These are phyloP conservation scores for Apis florea DNA, from an alignment of 1,140 invertebrate genomes.

Conservation along the genomic window DNA sequence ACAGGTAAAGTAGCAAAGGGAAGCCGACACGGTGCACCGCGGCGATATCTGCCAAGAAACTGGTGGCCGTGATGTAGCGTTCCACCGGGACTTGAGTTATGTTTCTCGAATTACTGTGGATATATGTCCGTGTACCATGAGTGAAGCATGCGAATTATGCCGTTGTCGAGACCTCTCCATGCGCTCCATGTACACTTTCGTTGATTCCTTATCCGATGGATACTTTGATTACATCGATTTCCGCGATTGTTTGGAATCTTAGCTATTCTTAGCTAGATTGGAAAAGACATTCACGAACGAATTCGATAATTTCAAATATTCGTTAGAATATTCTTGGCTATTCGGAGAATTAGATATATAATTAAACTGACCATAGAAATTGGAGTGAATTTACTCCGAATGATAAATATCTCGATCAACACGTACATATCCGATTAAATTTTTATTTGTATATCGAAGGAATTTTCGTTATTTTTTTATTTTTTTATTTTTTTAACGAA, in stretches of 20 bases:
- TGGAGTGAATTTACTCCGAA: neutral
- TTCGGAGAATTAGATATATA: neutral
- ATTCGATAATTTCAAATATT: neutral
- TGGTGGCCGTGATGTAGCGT: constrained; percentile 55
- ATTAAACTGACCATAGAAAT: neutral
- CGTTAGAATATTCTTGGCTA: neutral
- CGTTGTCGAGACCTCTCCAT: constrained; percentile 32
- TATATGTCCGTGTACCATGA: constrained; percentile 46
- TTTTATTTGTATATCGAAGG: neutral
- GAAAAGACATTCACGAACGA: neutral
- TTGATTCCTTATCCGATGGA: constrained; percentile 22
- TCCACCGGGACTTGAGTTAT: constrained; percentile 57
- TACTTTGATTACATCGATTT: constrained; percentile 21
- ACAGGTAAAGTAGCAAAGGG: constrained; percentile 59
- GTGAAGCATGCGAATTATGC: constrained; percentile 53
- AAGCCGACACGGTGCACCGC: constrained; percentile 54
- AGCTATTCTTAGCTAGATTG: neutral
- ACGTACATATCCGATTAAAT: too few species aligned
- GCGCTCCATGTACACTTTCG: neutral
- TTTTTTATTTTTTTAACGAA: too few species aligned
- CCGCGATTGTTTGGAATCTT: neutral
- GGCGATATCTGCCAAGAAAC: constrained; percentile 59
- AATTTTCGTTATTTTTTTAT: neutral
- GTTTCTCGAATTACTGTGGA: constrained; percentile 60
- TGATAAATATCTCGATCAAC: neutral